Conservation (phyloP, 2,888 invertebrate species). For the Leucophora obtusa region DNA sequence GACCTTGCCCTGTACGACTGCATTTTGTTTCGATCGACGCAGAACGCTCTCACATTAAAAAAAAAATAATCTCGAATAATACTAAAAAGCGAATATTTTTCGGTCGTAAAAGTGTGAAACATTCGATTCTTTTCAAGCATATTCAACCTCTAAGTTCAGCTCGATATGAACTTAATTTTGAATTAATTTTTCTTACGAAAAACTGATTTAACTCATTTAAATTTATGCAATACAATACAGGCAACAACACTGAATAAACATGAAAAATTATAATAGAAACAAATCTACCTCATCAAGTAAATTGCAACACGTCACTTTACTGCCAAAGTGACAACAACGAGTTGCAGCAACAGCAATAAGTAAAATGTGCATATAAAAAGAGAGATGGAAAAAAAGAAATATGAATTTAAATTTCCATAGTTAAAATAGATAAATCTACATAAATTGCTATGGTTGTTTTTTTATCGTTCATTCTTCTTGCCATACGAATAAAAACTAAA, state of each 20-base stretch:
- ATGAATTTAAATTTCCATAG: conserved; percentile 75
- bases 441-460: conserved; percentile 59
- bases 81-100: too few relatives aligned
- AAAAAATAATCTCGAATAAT: too few relatives aligned
- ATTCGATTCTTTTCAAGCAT: too few relatives aligned
- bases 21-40: too few relatives aligned
- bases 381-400: conserved; percentile 67
- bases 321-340: conserved; percentile 54
- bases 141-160: too few relatives aligned
- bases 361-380: conserved; percentile 14
- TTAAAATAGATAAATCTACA: conserved; percentile 71
- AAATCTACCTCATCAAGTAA: conserved; percentile 69
- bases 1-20: too few relatives aligned
- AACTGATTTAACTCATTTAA: not conserved
- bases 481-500: conserved; percentile 18
- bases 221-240: not conserved
- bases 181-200: not conserved
- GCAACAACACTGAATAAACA: conserved; percentile 30
- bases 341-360: conserved; percentile 22
- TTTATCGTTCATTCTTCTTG: conserved; percentile 20
- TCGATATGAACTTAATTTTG: too few relatives aligned
- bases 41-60: too few relatives aligned
- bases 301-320: conserved; percentile 70
- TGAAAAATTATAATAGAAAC: conserved; percentile 56
- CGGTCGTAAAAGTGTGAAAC: too few relatives aligned